A percentile compares a stretch with the other conserved stretches of the same genome.
Conservation (phyloP, 2,888 invertebrate species). For the Microdon myrmicae region DNA sequence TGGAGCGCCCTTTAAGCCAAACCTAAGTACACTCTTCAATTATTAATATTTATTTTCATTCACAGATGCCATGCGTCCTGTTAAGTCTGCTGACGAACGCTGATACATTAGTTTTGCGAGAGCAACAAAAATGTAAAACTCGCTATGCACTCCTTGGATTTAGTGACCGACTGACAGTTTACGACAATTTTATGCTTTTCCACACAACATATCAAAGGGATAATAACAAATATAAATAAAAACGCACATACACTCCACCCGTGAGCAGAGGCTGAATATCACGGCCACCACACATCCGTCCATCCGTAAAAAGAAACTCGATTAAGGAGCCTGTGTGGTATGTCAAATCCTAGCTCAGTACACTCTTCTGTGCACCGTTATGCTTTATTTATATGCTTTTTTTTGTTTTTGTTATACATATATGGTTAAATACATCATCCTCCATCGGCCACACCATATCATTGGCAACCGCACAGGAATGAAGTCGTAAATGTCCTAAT, state of each 20-base stretch:
- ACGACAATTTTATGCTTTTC: conserved; percentile 48
- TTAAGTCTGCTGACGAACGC: conserved; percentile 10
- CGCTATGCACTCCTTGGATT: conserved; percentile 38
- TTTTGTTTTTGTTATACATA: conserved; percentile 23
- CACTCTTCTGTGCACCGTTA: background rate
- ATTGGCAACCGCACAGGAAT: conserved; percentile 48
- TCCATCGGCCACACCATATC: conserved; percentile 46
- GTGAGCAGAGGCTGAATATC: conserved; percentile 37
- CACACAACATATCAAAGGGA: conserved; percentile 48
- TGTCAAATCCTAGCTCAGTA: too few species aligned
- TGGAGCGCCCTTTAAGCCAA: too few species aligned
- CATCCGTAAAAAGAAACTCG: conserved; percentile 35
- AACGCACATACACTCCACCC: conserved; percentile 32
- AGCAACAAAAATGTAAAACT: conserved; percentile 24
- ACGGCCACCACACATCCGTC: conserved; percentile 30
- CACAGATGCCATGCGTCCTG: conserved; percentile 1
- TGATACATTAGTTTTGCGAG: conserved; percentile 21
- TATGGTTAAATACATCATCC: conserved; percentile 50
- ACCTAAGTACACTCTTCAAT: conserved; percentile 33
- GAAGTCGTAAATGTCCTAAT: conserved; percentile 48
- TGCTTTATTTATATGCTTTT: conserved; percentile 19
- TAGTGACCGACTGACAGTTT: conserved; percentile 49
- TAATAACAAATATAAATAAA: conserved; percentile 44
- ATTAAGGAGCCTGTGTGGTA: conserved; percentile 42
- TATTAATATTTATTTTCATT: conserved; percentile 32